Evolutionary conservation across 2,888 invertebrate genomes (phyloP), one percentile per base, ranked within the genome.

Genomic region (Macrosoma leucophasiata): DNA sequence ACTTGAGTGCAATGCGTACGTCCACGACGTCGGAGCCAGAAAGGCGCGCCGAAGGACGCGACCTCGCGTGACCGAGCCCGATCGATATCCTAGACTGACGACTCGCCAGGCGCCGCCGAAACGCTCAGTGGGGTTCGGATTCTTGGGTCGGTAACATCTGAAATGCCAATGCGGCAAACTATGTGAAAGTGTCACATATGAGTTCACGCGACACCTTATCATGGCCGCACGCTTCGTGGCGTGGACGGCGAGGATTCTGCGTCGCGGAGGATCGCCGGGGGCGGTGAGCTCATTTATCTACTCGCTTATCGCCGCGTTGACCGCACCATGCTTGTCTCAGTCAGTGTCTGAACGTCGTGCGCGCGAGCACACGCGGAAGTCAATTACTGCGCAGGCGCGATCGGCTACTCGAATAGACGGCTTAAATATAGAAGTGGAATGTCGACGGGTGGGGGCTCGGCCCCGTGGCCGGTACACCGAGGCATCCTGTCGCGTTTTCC

Each of bases 381-480:
- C 61, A 70, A 71, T 70, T 65, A 73, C 54, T 73, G 77, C 81
- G 79, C 79, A 74, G 75, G 78, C 81, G 74, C 68, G 66, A 64
- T 54, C 47, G 46, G 37, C 63, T 72, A 72, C 77, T 69, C 77
- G 72, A 73, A 87, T 87, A 87, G 86, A 68, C 79, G 43, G 58
- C 60, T 73, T 77, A 82, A 75, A 77, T 78, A 67, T 82, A 82
- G 79, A 71, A 58, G 43, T 67, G 76, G 79, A 75, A 84, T 81
- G 79, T 85, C 86, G 61, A 62, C 68, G 59, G 84, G 86, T 62
- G 84, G 79, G 63, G 85, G 85, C 59, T 88, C 89, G 67, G 90
- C 88, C 55, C 92, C 91, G 67, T 92, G 92, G 92, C 90, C 91
- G 46, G 88, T 92, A 52, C 87, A 86, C 57, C 89, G 89, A 55